Evolutionary conservation across 2,113 vertebrate species (phyloP).

Genomic region (Melanerpes formicivorus): DNA sequence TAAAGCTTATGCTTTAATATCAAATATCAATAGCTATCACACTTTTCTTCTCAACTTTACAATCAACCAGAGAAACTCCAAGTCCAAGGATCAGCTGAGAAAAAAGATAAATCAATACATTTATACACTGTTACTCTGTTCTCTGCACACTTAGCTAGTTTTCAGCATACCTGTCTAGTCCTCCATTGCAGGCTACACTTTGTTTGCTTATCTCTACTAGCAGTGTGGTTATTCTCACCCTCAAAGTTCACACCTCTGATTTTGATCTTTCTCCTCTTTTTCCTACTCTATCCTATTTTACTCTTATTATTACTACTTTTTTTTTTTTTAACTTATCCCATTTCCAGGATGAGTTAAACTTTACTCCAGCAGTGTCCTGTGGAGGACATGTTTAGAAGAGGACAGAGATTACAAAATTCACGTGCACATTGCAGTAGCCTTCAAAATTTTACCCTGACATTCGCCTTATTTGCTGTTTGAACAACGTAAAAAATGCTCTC

Average conservation of each 20-base stretch:
- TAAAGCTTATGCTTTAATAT: background rate
- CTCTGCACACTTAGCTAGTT: background rate
- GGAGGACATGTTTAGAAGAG: background rate
- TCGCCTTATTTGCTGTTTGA: background rate
- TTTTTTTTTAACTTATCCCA: background rate
- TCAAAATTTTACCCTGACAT: background rate
- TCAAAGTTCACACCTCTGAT: background rate
- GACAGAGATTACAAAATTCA: background rate
- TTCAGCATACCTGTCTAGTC: background rate
- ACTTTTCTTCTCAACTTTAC: background rate
- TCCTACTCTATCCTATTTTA: background rate
- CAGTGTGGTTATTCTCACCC: background rate
- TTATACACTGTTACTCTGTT: background rate
- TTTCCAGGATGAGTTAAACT: background rate
- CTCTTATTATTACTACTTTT: background rate
- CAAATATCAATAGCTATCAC: background rate
- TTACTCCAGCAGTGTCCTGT: background rate
- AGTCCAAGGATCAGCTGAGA: background rate
- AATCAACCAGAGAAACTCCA: background rate
- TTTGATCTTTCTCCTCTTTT: background rate
- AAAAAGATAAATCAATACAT: background rate
- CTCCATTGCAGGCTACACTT: background rate
- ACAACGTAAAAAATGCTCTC: background rate
- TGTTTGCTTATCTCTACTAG: background rate
- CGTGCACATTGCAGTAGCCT: accelerated